phyloP scores from a whole-genome alignment of 2,888 invertebrate genomes.

The Lathronympha strigana region DNA sequence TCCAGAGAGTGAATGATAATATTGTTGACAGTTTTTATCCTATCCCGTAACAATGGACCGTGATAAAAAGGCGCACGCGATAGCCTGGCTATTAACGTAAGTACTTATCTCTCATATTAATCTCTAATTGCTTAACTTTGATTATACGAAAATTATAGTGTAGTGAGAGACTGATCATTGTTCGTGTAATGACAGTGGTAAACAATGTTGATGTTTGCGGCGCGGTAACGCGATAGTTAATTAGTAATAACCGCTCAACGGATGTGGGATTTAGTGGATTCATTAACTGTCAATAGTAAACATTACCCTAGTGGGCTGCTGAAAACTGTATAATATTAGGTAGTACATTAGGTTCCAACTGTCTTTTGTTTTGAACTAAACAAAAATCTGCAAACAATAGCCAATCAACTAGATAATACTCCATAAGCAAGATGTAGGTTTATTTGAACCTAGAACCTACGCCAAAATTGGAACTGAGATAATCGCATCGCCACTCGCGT shows the following conservation, averaged over 20 bases:
- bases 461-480: too few relatives aligned
- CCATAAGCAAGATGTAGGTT: too few relatives aligned
- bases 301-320: not conserved
- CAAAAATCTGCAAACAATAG: too few relatives aligned
- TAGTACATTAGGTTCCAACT: too few relatives aligned
- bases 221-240: slow-evolving; percentile 10
- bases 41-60: slow-evolving; percentile 30
- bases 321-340: not conserved
- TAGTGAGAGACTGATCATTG: slow-evolving; percentile 14
- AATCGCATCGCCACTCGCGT: too few relatives aligned
- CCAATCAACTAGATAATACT: too few relatives aligned
- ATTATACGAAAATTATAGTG: slow-evolving; percentile 24
- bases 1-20: slow-evolving; percentile 13
- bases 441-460: too few relatives aligned
- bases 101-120: slow-evolving; percentile 1
- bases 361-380: too few relatives aligned
- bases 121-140: slow-evolving; percentile 14
- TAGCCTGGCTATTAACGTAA: slow-evolving; percentile 3
- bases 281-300: not conserved
- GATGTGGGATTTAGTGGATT: slow-evolving; percentile 7
- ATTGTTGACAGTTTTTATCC: slow-evolving; percentile 29
- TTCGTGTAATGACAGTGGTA: slow-evolving; percentile 17
- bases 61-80: slow-evolving; percentile 22
- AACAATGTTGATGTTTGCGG: slow-evolving; percentile 19
- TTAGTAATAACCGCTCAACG: slow-evolving; percentile 12